Evolutionary conservation across 2,797 vertebrate genomes (phyloP).

Genomic region (Crenuchus spilurus): DNA sequence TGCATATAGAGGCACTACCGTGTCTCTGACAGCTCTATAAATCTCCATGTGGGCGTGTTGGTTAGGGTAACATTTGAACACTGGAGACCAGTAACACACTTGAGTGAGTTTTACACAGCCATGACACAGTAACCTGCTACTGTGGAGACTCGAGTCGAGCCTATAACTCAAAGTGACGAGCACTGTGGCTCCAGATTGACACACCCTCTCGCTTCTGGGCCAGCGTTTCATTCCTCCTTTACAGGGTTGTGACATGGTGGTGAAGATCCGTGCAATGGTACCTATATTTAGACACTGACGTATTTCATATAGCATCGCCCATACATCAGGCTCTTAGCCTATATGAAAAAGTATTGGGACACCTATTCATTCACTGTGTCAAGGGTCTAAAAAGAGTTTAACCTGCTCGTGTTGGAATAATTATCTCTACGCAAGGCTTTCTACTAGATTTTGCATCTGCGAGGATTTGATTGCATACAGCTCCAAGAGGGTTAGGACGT

Average conservation of each 20-base stretch:
- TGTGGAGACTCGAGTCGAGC: conserved; percentile 27
- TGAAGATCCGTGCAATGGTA: not conserved
- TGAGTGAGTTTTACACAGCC: conserved; percentile 64
- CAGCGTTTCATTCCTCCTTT: not conserved
- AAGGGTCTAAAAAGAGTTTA: too few relatives aligned
- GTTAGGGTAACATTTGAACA: conserved; percentile 56
- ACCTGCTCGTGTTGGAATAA: too few relatives aligned
- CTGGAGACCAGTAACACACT: conserved; percentile 66
- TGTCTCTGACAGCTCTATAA: conserved; percentile 62
- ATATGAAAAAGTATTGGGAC: too few relatives aligned
- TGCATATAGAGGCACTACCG: conserved; percentile 46
- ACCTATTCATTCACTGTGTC: too few relatives aligned
- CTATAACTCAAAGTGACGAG: conserved; percentile 26
- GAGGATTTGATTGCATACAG: too few relatives aligned
- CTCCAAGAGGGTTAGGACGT: too few relatives aligned
- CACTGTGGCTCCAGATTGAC: not conserved
- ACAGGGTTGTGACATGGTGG: not conserved
- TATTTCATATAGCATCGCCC: not conserved
- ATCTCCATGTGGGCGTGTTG: conserved; percentile 65
- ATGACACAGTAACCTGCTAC: conserved; percentile 36
- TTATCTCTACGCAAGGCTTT: too few relatives aligned
- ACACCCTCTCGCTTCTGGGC: not conserved
- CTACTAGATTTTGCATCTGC: too few relatives aligned
- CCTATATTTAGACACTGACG: not conserved
- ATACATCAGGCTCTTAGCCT: too few relatives aligned